Evolutionary conservation across 2,113 vertebrate species (phyloP), one percentile per base, ranked within the genome.

Genomic region (Rafetus swinhoei): DNA sequence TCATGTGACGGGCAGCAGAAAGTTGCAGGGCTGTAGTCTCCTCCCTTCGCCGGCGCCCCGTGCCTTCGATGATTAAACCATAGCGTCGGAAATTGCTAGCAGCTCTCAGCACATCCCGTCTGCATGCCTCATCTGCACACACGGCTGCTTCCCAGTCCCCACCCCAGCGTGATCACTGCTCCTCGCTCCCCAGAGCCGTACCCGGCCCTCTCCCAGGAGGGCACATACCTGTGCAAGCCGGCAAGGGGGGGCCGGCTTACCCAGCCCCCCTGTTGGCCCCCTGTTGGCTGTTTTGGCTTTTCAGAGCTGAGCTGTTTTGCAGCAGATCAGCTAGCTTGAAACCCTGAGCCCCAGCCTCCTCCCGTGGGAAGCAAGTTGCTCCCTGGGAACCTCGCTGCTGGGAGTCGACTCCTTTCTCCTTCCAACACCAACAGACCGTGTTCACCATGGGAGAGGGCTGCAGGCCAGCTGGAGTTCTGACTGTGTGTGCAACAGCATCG

Each of bases 11-110:
- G 65, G 65, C 65, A 69, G 65, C 65, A 69, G 32, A 69, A 69
- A 69, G 65, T 69, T 69, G 32, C 65, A 0, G 9, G 35, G 18
- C 45, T 29, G 84, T 94, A 57, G 52, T 95, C 93, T 87, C 62
- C 62, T n/a, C 32, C 16, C 82, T 84, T 86, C 90, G 93, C 95
- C 93, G 93, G 89, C 60, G 82, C 29, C 18, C 16, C 59, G 82
- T 85, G 92, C 84, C 93, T 84, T 95, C 90, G 88, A 86, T 60
- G 88, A 92, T 90, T 95, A 90, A 95, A 93, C 77, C 92, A 84
- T 91, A 50, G 6, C 2, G 14, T 81, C 88, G 82, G 84, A 82
- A 85, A 69, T 52, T 77, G 93, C 91, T 90, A 91, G 93, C 8
- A 9, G 65, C 55, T 72, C 97, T 76, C 39, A 7, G 45, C 72